Conservation (phyloP, 1,140 invertebrate genomes). For the Procambarus virginalis region DNA sequence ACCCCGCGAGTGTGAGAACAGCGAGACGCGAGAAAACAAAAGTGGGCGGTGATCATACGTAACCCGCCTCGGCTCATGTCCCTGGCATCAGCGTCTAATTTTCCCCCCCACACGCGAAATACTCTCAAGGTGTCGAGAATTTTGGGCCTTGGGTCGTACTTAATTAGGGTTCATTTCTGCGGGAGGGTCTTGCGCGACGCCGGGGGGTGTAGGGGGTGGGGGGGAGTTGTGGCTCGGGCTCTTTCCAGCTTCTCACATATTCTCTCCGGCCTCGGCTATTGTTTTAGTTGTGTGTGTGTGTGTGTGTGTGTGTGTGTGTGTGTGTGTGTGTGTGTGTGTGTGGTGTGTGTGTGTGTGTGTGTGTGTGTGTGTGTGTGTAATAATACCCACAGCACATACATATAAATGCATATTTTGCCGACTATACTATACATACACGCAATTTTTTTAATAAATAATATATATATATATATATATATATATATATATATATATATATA, state of each 20-base stretch:
- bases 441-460: no score
- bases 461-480: no score
- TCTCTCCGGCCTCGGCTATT: conserved; percentile 21
- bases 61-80: conserved; percentile 56
- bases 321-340: background rate
- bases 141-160: conserved; percentile 66
- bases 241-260: conserved; percentile 41
- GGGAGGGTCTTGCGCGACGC: background rate
- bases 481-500: no score
- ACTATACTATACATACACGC: no score
- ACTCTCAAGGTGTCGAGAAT: conserved; percentile 63
- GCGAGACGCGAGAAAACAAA: conserved; percentile 59
- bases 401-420: background rate
- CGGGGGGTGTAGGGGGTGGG: no score
- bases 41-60: conserved; percentile 61
- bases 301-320: background rate
- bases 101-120: conserved; percentile 56
- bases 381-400: background rate
- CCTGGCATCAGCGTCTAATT: conserved; percentile 61
- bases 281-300: conserved; percentile 22
- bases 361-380: background rate
- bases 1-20: conserved; percentile 42
- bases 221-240: no score
- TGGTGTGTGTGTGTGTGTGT: background rate
- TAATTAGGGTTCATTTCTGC: conserved; percentile 62